Base-by-base conservation (phyloP, 2,797 vertebrate genomes). In the Xyrichtys novacula region DNA sequence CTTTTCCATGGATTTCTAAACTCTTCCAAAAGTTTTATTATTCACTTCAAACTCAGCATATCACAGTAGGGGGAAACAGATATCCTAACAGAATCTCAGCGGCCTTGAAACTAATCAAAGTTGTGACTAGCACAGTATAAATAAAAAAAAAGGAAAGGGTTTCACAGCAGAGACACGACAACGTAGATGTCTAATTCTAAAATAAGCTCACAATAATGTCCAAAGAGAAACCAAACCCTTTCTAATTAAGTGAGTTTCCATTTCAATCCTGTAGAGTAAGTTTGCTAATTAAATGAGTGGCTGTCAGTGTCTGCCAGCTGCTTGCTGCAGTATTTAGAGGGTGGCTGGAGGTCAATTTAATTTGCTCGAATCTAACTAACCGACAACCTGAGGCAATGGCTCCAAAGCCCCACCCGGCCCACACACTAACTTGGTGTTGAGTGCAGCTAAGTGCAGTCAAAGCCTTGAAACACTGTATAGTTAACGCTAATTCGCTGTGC, bases 271-370 rank as follows among this genome's bases (percentile, higher is more conserved):
- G 40, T 29, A 65, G 55, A 88, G 69, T 48, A 80, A 65, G 74
- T 76, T 68, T 22, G 58, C 63, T 92, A 85, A 92, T 93, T 84
- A 90, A 90, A 89, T 80, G 83, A 76, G 65, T 49, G 63, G 70
- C 76, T 26, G 59, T 60, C 65, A 39, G 65, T 44, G 64, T 78
- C 72, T 76, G 81, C 72, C 50, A 82, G 84, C 78, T 70, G 72
- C 78, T 77, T 42, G 60, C 81, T 63, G 71, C 70, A 85, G 76
- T 68, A 67, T 85, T 88, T 52, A 78, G 15, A 73, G 62, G 57
- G 62, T 50, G 59, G 59, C 71, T 62, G 60, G 62, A 61, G 81
- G 85, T 84, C 83, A 88, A 88, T 85, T 88, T 81, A 65, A 91
- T 87, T 91, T 78, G 65, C 82, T 75, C 85, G 79, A 88, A 86